phyloP scores from a whole-genome alignment of 2,797 vertebrate species.

The Xenops minutus region DNA sequence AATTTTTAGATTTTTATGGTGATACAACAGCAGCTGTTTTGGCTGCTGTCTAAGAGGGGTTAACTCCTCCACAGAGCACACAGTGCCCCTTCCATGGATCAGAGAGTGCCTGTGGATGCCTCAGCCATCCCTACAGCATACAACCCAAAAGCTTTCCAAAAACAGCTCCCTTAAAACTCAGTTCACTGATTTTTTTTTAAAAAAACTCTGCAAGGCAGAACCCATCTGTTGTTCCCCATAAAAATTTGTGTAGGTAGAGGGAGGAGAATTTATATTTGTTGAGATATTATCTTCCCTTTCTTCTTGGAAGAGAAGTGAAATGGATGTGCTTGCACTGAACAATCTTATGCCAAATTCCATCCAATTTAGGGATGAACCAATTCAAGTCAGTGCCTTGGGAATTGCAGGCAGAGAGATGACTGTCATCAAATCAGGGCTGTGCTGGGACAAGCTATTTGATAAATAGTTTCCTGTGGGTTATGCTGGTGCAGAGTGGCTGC shows the following conservation, averaged over 20 bases:
- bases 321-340: not conserved
- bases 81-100: not conserved
- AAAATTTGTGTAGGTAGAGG: not conserved
- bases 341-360: not conserved
- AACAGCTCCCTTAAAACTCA: not conserved
- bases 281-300: not conserved
- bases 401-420: not conserved
- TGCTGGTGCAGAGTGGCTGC: not conserved
- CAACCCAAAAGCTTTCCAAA: not conserved
- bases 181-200: not conserved
- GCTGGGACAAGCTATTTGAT: not conserved
- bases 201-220: not conserved
- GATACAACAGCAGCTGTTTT: not conserved
- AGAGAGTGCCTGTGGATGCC: rapidly evolving
- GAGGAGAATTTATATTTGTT: not conserved
- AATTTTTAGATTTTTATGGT: not conserved
- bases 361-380: not conserved
- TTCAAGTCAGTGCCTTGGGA: not conserved
- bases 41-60: not conserved
- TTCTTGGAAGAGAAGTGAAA: not conserved
- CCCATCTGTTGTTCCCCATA: not conserved
- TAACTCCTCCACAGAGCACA: not conserved
- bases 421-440: not conserved
- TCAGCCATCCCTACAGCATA: not conserved
- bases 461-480: not conserved